Evolutionary conservation across 2,888 invertebrate genomes (phyloP).

Genomic region (Acanthosepion lycidas): DNA sequence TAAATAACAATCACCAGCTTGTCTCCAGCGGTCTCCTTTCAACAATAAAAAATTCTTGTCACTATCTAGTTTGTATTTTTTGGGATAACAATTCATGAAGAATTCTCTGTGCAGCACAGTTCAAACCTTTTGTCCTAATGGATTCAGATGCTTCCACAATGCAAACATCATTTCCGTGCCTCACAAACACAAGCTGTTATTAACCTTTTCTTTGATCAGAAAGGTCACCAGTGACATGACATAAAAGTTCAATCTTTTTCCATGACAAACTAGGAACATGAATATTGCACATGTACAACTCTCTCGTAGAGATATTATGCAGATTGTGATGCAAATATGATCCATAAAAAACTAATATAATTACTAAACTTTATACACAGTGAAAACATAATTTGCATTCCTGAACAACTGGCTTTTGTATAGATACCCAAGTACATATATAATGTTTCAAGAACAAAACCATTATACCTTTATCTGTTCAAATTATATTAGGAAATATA

Average conservation of each 20-base stretch:
- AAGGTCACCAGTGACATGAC: not conserved
- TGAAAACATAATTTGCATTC: too few species aligned
- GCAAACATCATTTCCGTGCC: not conserved
- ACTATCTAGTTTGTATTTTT: not conserved
- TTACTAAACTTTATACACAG: too few species aligned
- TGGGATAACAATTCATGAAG: not conserved
- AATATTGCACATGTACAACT: too few species aligned
- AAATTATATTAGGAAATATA: too few species aligned
- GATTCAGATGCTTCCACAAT: not conserved
- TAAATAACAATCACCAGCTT: not conserved
- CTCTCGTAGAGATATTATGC: too few species aligned
- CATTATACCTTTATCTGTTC: too few species aligned
- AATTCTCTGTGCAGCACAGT: not conserved
- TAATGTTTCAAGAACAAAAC: too few species aligned
- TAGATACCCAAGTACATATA: too few species aligned
- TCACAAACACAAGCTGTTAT: not conserved
- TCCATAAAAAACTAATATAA: too few species aligned
- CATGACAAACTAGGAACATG: not conserved
- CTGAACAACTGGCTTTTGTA: too few species aligned
- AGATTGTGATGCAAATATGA: too few species aligned
- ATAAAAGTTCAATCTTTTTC: not conserved
- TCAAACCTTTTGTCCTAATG: not conserved
- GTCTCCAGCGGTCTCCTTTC: not conserved
- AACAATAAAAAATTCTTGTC: not conserved
- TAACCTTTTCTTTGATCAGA: not conserved